A percentile compares a stretch with the other conserved stretches of the same genome.
Conservation (phyloP, 1,140 invertebrate genomes). For the Bombus difficillimus region DNA sequence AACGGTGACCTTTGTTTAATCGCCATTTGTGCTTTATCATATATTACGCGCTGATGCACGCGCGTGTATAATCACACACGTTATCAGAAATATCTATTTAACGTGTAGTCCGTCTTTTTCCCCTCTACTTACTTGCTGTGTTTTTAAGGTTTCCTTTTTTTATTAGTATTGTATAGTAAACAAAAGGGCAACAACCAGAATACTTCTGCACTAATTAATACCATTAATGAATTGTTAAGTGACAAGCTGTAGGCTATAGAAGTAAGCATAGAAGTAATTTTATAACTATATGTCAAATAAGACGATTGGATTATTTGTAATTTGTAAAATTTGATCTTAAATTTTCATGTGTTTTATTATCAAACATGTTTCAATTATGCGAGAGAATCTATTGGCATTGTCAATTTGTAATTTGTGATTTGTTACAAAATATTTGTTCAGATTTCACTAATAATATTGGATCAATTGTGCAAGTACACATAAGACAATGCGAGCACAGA, state of each 20-base stretch:
- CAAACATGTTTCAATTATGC: too few relatives aligned
- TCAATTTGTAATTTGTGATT: neutral
- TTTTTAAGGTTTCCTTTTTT: too few relatives aligned
- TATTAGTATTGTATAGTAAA: neutral
- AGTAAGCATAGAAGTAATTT: too few relatives aligned
- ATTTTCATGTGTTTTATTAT: too few relatives aligned
- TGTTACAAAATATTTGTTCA: neutral
- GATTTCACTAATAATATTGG: neutral
- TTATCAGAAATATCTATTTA: conserved; percentile 3
- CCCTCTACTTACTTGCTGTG: neutral
- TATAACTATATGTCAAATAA: too few relatives aligned
- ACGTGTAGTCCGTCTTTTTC: neutral
- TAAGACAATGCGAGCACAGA: neutral
- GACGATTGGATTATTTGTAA: too few relatives aligned
- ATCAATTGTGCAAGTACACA: neutral
- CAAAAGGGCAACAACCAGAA: neutral
- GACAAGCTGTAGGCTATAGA: neutral
- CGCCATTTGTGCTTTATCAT: conserved; percentile 38
- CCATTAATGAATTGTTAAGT: neutral
- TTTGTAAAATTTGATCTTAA: too few relatives aligned
- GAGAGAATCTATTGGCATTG: neutral
- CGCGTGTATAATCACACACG: too few relatives aligned
- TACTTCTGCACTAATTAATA: neutral
- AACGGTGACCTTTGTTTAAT: conserved; percentile 44
- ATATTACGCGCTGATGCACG: conserved; percentile 18